Percentiles rank a stretch among this genome's conserved stretches.
Evolutionary conservation across 2,797 vertebrate species (phyloP).

Genomic region (Danio kyathit): DNA sequence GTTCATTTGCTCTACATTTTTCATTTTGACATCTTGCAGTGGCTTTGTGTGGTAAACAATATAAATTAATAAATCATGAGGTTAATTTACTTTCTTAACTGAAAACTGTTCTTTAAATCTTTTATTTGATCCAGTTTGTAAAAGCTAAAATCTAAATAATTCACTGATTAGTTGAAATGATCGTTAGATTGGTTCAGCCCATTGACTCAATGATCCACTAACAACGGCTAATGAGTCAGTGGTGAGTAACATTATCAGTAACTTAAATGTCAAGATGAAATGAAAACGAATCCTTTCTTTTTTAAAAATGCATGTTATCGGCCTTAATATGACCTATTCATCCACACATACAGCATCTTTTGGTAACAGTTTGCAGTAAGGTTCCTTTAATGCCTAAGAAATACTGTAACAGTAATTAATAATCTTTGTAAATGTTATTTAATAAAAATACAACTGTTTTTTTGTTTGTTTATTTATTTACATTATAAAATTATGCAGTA

Average conservation of each 20-base stretch:
- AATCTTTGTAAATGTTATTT: too few species aligned
- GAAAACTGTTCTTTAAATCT: not conserved
- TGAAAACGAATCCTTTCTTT: not conserved
- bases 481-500: too few species aligned
- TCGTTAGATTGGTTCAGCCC: not conserved
- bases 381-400: rapidly evolving
- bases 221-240: not conserved
- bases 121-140: not conserved
- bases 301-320: not conserved
- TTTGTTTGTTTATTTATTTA: too few species aligned
- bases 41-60: not conserved
- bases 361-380: too few species aligned
- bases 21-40: not conserved
- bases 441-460: too few species aligned
- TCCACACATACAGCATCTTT: not conserved
- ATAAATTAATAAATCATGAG: not conserved
- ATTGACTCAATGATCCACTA: not conserved
- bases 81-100: not conserved
- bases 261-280: not conserved
- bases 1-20: too few species aligned
- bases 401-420: not conserved
- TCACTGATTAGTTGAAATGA: not conserved
- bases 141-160: not conserved
- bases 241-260: not conserved
- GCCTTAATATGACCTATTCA: not conserved